phyloP scores from a whole-genome alignment of 2,113 vertebrate genomes.

The Nesoenas mayeri region DNA sequence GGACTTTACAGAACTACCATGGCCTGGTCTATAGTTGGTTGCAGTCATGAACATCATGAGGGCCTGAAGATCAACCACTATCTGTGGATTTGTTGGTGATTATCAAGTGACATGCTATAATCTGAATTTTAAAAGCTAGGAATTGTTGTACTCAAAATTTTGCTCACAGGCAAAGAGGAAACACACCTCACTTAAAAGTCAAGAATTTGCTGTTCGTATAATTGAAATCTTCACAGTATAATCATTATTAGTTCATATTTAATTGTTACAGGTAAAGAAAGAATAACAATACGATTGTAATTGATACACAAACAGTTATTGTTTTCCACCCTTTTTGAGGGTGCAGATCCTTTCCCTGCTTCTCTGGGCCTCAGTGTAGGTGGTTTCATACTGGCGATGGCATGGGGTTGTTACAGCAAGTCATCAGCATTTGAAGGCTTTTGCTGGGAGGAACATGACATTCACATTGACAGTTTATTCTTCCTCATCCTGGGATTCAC shows the following conservation, averaged over 20 bases:
- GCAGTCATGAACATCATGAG: background rate
- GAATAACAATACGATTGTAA: background rate
- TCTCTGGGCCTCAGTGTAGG: rapidly evolving
- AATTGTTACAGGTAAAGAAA: background rate
- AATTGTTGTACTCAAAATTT: background rate
- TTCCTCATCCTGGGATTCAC: background rate
- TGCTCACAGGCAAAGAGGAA: background rate
- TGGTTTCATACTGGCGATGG: background rate
- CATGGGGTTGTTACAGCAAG: background rate
- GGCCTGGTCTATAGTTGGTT: background rate
- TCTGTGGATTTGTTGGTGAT: background rate
- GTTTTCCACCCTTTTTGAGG: background rate
- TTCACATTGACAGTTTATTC: background rate
- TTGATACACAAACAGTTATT: background rate
- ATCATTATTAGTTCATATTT: background rate
- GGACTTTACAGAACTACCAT: background rate
- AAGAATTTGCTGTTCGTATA: background rate
- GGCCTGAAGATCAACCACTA: background rate
- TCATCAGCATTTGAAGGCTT: background rate
- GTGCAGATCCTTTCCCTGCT: background rate
- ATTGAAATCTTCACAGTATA: background rate
- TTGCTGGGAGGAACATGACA: background rate
- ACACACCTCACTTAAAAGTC: background rate
- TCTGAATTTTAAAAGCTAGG: background rate
- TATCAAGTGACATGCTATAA: background rate